phyloP scores from a whole-genome alignment of 2,797 vertebrate species.

The Darevskia mixta region DNA sequence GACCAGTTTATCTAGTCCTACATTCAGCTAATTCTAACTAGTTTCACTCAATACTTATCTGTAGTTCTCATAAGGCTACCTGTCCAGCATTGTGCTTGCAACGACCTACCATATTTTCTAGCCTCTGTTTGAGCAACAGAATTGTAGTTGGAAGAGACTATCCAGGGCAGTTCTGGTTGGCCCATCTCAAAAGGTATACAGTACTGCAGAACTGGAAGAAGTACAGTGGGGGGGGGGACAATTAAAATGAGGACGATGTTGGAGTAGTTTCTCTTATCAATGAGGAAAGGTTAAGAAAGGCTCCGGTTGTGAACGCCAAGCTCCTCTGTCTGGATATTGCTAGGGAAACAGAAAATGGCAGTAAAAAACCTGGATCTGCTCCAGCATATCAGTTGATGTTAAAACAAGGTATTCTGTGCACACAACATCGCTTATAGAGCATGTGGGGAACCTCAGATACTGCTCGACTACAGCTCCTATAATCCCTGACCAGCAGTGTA shows the following conservation, averaged over 20 bases:
- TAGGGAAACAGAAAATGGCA: too few relatives aligned
- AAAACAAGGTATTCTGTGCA: background rate
- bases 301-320: background rate
- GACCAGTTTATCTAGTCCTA: background rate
- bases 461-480: too few relatives aligned
- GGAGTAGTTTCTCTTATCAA: background rate
- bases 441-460: too few relatives aligned
- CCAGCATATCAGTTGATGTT: background rate
- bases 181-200: background rate
- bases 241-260: background rate
- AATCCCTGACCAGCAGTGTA: too few relatives aligned
- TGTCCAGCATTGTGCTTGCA: background rate
- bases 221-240: background rate
- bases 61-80: background rate
- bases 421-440: too few relatives aligned
- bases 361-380: background rate
- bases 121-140: background rate
- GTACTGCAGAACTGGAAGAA: background rate
- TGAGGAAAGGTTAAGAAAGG: background rate
- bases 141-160: background rate
- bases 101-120: background rate
- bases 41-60: background rate
- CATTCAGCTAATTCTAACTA: background rate
- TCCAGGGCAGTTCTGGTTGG: background rate
- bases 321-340: too few relatives aligned